These are phyloP conservation scores for Plecturocebus donacophilus DNA, from an alignment of 2,113 vertebrate genomes.

Conservation along the genomic window DNA sequence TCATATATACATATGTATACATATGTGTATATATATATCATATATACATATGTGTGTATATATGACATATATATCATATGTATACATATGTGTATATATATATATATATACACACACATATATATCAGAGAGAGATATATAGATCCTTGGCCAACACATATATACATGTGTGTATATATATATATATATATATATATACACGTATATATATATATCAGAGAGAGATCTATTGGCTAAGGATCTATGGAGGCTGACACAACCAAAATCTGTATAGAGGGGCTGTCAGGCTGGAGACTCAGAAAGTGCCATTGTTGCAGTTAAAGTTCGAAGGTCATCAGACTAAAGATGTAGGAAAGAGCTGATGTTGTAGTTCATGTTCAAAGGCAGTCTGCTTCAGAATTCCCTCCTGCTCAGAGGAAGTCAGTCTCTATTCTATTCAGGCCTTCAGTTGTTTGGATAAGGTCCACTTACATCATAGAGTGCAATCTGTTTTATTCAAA, in stretches of 20 bases:
- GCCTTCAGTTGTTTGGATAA: background rate
- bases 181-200: no score
- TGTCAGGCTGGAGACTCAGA: background rate
- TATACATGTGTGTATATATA: no score
- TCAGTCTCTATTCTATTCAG: background rate
- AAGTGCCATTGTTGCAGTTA: background rate
- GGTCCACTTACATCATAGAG: background rate
- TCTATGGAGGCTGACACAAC: background rate
- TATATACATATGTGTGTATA: no score
- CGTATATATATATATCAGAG: background rate
- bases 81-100: no score
- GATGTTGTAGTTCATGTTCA: background rate
- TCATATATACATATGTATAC: no score
- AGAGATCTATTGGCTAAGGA: background rate
- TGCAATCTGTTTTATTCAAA: background rate
- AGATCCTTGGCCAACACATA: no score
- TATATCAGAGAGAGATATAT: background rate
- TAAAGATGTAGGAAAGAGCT: background rate
- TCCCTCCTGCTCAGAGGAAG: background rate
- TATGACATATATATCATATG: no score
- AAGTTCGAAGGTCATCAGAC: background rate
- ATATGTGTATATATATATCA: no score
- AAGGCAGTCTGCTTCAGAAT: background rate
- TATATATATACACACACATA: no score
- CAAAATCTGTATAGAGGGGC: background rate